Evolutionary conservation across 2,113 vertebrate genomes (phyloP).

Genomic region (Fulmarus glacialis): DNA sequence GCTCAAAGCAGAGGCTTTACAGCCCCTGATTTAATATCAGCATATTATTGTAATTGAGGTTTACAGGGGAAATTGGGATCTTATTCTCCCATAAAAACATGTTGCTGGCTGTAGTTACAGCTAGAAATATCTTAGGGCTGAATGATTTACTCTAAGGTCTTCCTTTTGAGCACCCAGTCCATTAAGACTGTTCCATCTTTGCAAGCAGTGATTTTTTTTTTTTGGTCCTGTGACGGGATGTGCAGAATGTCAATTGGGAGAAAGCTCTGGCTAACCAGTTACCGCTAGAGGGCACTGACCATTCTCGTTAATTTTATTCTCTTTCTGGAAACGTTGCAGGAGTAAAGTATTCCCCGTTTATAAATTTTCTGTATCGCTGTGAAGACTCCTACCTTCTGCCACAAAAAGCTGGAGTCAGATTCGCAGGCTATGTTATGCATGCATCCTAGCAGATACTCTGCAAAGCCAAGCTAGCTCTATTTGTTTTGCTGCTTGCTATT

Average conservation of each 20-base stretch:
- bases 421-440: neutral
- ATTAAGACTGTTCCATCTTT: neutral
- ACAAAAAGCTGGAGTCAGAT: neutral
- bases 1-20: neutral
- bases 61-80: neutral
- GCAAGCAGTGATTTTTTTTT: neutral
- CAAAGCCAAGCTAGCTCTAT: neutral
- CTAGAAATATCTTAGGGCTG: neutral
- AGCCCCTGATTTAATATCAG: neutral
- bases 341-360: neutral
- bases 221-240: neutral
- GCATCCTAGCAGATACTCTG: neutral
- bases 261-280: neutral
- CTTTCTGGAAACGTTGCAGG: neutral
- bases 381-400: neutral
- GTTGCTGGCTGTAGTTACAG: neutral
- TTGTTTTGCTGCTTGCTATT: neutral
- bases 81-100: neutral
- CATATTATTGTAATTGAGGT: neutral
- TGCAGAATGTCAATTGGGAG: neutral
- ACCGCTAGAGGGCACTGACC: slow-evolving; percentile 39
- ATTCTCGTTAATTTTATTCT: neutral
- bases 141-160: neutral
- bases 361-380: neutral
- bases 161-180: neutral